phyloP scores from a whole-genome alignment of 2,888 invertebrate genomes.

The Polylopha cassiicola region DNA sequence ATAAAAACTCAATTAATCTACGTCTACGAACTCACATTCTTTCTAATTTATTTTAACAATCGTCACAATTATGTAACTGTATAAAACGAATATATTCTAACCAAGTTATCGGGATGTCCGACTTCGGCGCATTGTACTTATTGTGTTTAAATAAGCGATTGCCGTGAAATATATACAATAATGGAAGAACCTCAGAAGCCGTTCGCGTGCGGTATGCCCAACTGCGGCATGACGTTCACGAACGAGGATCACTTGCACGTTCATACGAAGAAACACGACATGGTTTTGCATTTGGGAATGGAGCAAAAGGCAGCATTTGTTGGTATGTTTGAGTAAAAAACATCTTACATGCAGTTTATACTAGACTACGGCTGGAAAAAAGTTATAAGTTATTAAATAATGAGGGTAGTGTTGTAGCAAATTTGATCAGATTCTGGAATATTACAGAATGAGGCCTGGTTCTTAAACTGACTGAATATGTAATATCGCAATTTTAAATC shows the following conservation, averaged over 20 bases:
- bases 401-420: no score
- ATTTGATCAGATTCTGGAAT: no score
- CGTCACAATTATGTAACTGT: no score
- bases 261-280: conserved; percentile 89
- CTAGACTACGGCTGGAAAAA: no score
- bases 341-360: no score
- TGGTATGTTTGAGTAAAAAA: conserved; percentile 66
- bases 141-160: conserved; percentile 17
- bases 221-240: conserved; percentile 86
- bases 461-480: no score
- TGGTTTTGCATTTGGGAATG: conserved; percentile 85
- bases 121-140: conserved; percentile 3
- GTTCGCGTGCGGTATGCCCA: conserved; percentile 82
- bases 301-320: conserved; percentile 80
- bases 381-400: no score
- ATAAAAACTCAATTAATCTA: neutral
- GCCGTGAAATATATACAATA: conserved; percentile 16
- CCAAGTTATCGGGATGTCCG: neutral
- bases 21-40: no score
- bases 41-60: neutral
- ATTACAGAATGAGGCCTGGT: no score
- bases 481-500: no score
- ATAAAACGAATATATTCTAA: no score
- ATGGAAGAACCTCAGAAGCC: conserved; percentile 81
- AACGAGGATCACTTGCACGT: conserved; percentile 89